Base-by-base conservation (phyloP, 1,140 invertebrate species). In the Colletes latitarsis region DNA sequence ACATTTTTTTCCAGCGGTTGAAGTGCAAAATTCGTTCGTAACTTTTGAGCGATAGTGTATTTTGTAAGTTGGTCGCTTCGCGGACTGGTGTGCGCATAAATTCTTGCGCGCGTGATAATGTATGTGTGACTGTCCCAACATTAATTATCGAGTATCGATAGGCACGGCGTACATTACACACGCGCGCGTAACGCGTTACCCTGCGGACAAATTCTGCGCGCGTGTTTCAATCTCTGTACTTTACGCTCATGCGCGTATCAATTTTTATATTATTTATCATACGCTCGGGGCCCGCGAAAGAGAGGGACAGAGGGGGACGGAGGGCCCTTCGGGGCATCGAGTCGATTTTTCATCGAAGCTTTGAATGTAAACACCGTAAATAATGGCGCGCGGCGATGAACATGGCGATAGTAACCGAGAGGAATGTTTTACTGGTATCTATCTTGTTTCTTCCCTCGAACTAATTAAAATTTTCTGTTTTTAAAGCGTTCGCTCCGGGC, bases 231-330 rank as follows among this genome's bases (percentile, higher is more conserved):
- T 73, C 58, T 39, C 15, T 19, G 64, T 64, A 58, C 57, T 68
- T 55, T 77, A 67, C 63, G 63, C 52, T 76, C 14, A 30, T 49
- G 41, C 41, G 8, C 15, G 64, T 19, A 60, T 75, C 41, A 64
- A 77, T 77, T 77, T 77, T 77, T 77, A 69, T 69, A 69, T 68
- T 58, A 77, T 60, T 77, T 69, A 77, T 77, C 74, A 43, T n/a
- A 66, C 0, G 57, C 57, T 58, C 57, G 57, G 8, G 49, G 21
- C 41, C 19, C 19, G 19, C 43, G 53, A 57, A 55, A 82, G 49
- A 0, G 49, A 49, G 49, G 10, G 49, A 12, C 8, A 49, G 49
- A 49, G 49, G 10, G 9, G 9, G 55, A 83, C 21, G 58, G 52
- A 57, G 21, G 58, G 14, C n/a, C 39, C 58, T 52, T 4, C 21